A percentile compares a stretch with the other conserved stretches of the same genome.
These are phyloP conservation scores for Pampusana beccarii DNA, from an alignment of 2,113 vertebrate genomes.

Conservation along the genomic window DNA sequence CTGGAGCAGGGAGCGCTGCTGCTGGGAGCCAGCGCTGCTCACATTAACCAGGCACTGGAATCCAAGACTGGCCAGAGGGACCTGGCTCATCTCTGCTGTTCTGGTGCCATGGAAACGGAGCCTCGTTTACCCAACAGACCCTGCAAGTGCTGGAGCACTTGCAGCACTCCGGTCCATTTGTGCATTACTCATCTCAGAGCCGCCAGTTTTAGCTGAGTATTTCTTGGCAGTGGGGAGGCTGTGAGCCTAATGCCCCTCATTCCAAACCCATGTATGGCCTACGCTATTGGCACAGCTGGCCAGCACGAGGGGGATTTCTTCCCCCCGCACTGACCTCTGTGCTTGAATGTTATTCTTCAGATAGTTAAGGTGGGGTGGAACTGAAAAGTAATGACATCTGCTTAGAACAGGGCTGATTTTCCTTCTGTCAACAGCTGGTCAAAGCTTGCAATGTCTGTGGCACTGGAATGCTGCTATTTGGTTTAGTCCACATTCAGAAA, in stretches of 20 bases:
- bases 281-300: neutral
- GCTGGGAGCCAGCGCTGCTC: neutral
- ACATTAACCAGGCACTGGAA: neutral
- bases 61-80: neutral
- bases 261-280: slow-evolving; percentile 77
- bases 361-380: slow-evolving; percentile 3
- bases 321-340: neutral
- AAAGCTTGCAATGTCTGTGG: neutral
- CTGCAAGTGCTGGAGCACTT: slow-evolving; percentile 5
- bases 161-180: slow-evolving; percentile 5
- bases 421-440: neutral
- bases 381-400: neutral
- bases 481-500: neutral
- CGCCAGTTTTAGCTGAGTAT: slow-evolving; percentile 61
- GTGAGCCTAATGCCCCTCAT: slow-evolving; percentile 50
- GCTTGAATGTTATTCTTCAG: neutral
- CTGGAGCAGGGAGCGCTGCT: neutral
- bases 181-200: slow-evolving; percentile 57
- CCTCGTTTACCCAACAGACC: slow-evolving; percentile 48
- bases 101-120: slow-evolving; percentile 56
- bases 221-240: slow-evolving; percentile 52
- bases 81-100: neutral
- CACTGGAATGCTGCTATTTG: neutral
- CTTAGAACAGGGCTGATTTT: neutral
- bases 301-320: neutral